phyloP scores from a whole-genome alignment of 2,888 invertebrate genomes.

The Gari tellinella region DNA sequence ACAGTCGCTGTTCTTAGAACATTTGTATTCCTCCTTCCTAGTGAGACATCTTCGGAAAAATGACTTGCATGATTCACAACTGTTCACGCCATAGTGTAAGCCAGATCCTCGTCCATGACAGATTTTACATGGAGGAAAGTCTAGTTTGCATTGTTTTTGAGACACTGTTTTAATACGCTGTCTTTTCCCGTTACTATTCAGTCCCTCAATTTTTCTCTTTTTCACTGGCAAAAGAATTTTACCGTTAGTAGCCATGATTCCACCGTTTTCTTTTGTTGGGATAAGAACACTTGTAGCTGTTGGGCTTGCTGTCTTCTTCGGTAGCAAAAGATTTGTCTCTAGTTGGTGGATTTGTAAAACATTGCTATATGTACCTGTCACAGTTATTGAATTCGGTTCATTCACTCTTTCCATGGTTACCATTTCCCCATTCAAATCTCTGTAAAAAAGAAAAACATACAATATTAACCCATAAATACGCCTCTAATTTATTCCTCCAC shows the following conservation, averaged over 20 bases:
- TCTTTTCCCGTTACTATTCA: constrained; percentile 32
- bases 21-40: constrained; percentile 56
- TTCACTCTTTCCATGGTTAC: too few relatives aligned
- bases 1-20: constrained; percentile 49
- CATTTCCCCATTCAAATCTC: too few relatives aligned
- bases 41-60: constrained; percentile 60
- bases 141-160: constrained; percentile 58
- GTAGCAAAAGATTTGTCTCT: not conserved
- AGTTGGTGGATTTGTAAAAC: not conserved
- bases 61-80: constrained; percentile 60
- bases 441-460: too few relatives aligned
- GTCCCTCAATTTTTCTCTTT: constrained; percentile 36
- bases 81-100: constrained; percentile 61
- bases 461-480: too few relatives aligned
- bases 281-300: not conserved
- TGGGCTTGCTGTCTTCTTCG: not conserved
- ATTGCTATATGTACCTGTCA: not conserved
- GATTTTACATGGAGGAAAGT: constrained; percentile 57
- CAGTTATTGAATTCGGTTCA: too few relatives aligned
- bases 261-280: not conserved
- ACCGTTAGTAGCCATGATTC: not conserved
- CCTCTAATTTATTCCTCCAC: too few relatives aligned
- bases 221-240: constrained; percentile 46
- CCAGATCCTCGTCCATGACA: constrained; percentile 58
- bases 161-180: constrained; percentile 49